Conservation (phyloP, 1,140 invertebrate species). For the Branchinecta lindahli region DNA sequence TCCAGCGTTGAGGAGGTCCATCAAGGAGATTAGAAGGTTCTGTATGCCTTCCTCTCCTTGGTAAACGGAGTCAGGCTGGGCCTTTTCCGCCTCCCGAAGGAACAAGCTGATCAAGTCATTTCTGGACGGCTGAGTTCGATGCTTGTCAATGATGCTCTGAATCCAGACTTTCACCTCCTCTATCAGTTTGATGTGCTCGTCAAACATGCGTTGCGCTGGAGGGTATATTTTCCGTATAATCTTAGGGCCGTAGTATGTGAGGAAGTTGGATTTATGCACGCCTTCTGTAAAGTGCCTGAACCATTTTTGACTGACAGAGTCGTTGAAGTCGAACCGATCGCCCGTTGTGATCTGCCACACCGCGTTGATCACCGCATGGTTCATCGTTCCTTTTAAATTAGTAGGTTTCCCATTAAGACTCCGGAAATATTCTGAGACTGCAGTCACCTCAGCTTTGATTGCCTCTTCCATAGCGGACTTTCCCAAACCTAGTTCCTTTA, state of each 20-base stretch:
- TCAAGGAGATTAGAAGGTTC: constrained; percentile 41
- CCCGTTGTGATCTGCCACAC: not conserved
- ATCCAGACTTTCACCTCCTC: not conserved
- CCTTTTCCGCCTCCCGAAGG: not conserved
- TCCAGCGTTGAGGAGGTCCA: constrained; percentile 58
- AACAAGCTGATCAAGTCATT: not conserved
- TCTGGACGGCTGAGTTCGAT: not conserved
- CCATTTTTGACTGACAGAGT: not conserved
- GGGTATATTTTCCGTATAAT: not conserved
- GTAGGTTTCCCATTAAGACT: not conserved
- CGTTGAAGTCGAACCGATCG: not conserved
- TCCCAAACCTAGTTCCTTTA: constrained; percentile 55
- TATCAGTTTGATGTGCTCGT: not conserved
- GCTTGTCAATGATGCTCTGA: not conserved
- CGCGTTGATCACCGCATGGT: not conserved
- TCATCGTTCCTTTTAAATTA: not conserved
- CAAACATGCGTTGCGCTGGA: not conserved
- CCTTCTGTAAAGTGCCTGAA: not conserved
- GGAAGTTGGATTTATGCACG: not conserved
- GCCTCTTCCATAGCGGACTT: constrained; percentile 31
- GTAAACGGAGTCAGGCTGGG: not conserved
- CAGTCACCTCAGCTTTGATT: constrained; percentile 26
- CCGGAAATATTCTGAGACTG: constrained; percentile 17
- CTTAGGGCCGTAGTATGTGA: not conserved
- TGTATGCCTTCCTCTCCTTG: constrained; percentile 9